Base-by-base conservation (phyloP, 30 jellyfish, hydroid and myxozoan species). In the Clytia hemisphaerica region DNA sequence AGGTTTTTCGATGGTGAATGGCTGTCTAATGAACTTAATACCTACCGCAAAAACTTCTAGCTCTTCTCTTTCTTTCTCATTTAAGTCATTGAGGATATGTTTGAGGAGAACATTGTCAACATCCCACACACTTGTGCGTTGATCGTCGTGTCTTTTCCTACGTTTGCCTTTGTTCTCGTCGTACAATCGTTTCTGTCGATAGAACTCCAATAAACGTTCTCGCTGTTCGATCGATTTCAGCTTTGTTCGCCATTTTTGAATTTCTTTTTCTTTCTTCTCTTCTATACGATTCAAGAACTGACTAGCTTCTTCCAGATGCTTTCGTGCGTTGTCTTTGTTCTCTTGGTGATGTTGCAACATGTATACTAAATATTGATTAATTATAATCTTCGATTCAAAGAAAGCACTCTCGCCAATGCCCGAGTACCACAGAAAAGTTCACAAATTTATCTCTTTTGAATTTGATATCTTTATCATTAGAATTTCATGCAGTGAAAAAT, bases 241-340 rank as follows among this genome's bases (percentile, higher is more conserved):
- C 32, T 42, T 31, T 29, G 6, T 60, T 15, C 74, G 15, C 73
- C 81, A 40, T 73, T 21, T 58, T 54, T 45, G 70, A 19, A 31
- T 34, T 29, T 73, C 67, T 22, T 33, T 26, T 25, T 80, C 84
- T 44, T 89, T 89, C 60, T 71, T 78, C 34, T 29, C 72, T 58
- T 89, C 93, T 14, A 78, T 70, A 61, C 40, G 78, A 30, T 49
- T 51, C 64, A 80, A 37, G 40, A 67, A 81, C n/a, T 31, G 18
- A 58, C 80, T 73, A 35, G 98, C 95, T 46, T 75, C 83, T 45
- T 75, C 78, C 80, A 89, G 42, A 37, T 89, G 83, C 36, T 63
- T 71, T 29, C 22, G 4, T 14, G 98, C 93, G 6, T 45, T 55
- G 36, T 74, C 78, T 19, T 81, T 77, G 62, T 89, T 80, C 42